Base-by-base conservation (phyloP, 2,797 vertebrate genomes). In the Acropternis orthonyx region DNA sequence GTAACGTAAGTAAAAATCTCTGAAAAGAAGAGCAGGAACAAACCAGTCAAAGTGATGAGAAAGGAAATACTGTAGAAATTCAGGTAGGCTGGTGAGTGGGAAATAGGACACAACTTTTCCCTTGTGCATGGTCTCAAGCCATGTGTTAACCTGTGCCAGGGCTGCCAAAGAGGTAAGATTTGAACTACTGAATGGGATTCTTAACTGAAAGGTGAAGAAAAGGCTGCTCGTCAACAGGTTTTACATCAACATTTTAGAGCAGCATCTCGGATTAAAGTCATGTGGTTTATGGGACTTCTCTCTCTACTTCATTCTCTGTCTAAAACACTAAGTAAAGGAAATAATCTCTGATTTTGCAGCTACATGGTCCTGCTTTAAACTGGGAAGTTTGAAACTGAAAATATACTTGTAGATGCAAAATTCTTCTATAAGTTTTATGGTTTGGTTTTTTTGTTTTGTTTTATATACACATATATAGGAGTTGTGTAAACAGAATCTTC, bases 271-370 rank as follows among this genome's bases (percentile, higher is more conserved):
- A 49, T 39, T 71, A 18, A 71, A 76, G 22, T 92, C 22, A 37
- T 68, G 27, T 54, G 11, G 4, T 62, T 83, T 82, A 61, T 85
- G 39, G 18, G 34, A 49, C 22, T n/a, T 88, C 1, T 26, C 7
- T 74, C 51, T 52, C 2, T 36, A 72, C 76, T 83, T 88, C 12
- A 7, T 88, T 91, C 14, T 90, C 81, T 24, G 52, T 66, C 51
- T 84, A 51, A 86, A 81, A 26, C 17, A 8, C 21, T 77, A 68
- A 48, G 77, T 82, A 71, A 85, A 80, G 56, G 39, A 85, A 85
- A 63, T 62, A 0, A 36, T 88, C 21, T 90, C 65, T 85, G 49
- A 63, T 66, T 90, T 95, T 90, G 17, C 48, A 69, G 28, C 52
- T 48, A 58, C 3, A 2, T 48, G 23, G 12, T 79, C 21, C 15